These are phyloP conservation scores for Gobiocypris rarus DNA, from an alignment of 2,113 vertebrate genomes.

Conservation along the genomic window DNA sequence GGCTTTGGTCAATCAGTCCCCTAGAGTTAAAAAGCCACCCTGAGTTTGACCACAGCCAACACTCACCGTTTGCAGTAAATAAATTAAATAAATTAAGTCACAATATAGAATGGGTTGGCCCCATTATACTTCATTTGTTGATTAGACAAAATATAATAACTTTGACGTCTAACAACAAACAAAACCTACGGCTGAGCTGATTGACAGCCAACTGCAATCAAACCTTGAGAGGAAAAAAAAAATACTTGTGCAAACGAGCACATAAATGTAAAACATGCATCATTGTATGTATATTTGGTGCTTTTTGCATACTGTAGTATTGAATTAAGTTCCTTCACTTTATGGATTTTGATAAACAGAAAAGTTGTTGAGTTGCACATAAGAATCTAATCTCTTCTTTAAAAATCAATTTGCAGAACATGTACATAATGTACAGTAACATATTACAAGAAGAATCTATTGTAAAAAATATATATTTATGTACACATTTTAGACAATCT, in stretches of 20 bases:
- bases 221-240: slow-evolving; percentile 46
- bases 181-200: slow-evolving; percentile 48
- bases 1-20: slow-evolving; percentile 39
- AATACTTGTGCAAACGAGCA: slow-evolving; percentile 50
- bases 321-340: slow-evolving; percentile 25
- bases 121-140: slow-evolving; percentile 62
- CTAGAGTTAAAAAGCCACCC: slow-evolving; percentile 41
- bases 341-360: slow-evolving; percentile 43
- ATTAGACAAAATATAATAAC: slow-evolving; percentile 59
- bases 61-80: slow-evolving; percentile 57
- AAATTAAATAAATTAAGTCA: slow-evolving; percentile 66
- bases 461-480: slow-evolving; percentile 63
- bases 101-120: slow-evolving; percentile 56
- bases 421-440: slow-evolving; percentile 54
- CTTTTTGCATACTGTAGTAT: slow-evolving; percentile 22
- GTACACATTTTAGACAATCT: slow-evolving; percentile 58
- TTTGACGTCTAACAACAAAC: slow-evolving; percentile 56
- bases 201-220: slow-evolving; percentile 44
- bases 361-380: slow-evolving; percentile 24
- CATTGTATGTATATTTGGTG: slow-evolving; percentile 25
- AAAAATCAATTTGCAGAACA: slow-evolving; percentile 43
- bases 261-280: slow-evolving; percentile 50
- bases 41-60: slow-evolving; percentile 58
- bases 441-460: slow-evolving; percentile 56
- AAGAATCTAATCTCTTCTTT: slow-evolving; percentile 40